These are phyloP conservation scores for Aphelenchoides avenae DNA, from an alignment of 1,140 invertebrate genomes.

Conservation along the genomic window DNA sequence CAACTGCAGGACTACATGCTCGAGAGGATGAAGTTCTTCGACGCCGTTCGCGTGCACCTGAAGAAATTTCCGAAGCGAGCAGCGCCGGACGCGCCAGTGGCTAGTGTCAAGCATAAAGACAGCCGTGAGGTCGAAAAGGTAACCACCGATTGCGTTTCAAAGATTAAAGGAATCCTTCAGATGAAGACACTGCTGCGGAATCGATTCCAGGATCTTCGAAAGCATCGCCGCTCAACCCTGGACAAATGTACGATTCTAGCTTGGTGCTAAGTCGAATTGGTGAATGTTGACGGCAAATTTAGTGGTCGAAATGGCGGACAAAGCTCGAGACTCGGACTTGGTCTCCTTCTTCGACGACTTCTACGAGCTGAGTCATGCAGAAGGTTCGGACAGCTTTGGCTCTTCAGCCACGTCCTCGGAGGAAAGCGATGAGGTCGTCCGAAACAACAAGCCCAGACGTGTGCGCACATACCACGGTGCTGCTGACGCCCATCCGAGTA, in stretches of 20 bases:
- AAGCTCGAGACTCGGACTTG: constrained; percentile 24
- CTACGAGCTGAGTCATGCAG: constrained; percentile 21
- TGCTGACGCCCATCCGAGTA: constrained; percentile 14
- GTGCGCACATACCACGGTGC: constrained; percentile 35
- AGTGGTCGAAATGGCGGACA: constrained; percentile 32
- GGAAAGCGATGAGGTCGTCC: constrained; percentile 9
- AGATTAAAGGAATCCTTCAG: constrained; percentile 4
- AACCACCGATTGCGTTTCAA: background rate
- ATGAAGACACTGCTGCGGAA: constrained; percentile 18
- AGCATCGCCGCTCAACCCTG: constrained; percentile 10
- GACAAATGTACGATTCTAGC: constrained; percentile 4
- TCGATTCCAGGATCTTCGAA: constrained; percentile 20
- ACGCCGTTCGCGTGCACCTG: constrained; percentile 20
- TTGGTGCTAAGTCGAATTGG: too few relatives aligned
- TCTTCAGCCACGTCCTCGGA: constrained; percentile 2
- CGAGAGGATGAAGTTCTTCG: constrained; percentile 35
- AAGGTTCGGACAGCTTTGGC: constrained; percentile 9
- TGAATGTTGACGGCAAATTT: too few relatives aligned
- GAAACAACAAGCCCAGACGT: constrained; percentile 26
- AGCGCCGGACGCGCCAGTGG: background rate
- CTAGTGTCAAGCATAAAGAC: background rate
- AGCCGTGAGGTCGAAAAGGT: constrained; percentile 2
- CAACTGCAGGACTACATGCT: constrained; percentile 30
- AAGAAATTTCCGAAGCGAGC: constrained; percentile 11
- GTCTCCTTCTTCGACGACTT: constrained; percentile 36